Conservation (phyloP, 1,140 invertebrate species). For the Carcinoscorpius rotundicauda region DNA sequence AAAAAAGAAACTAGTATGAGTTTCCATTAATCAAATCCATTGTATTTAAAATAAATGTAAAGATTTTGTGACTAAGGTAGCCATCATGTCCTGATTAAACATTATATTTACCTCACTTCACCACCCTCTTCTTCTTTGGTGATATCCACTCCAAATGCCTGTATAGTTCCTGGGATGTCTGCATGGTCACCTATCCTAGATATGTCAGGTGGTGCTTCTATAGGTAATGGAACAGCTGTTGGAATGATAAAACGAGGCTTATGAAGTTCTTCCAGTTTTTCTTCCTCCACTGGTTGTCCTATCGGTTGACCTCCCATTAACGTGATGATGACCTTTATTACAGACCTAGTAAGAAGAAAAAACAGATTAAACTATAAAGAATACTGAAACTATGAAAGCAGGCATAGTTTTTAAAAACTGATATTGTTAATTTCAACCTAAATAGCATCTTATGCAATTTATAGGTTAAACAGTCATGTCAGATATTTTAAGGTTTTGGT, state of each 20-base stretch:
- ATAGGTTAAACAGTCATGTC: too few species aligned
- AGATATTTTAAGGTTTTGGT: too few species aligned
- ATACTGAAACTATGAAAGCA: too few species aligned
- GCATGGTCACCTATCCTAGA: not conserved
- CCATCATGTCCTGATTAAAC: too few species aligned
- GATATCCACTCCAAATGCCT: constrained; percentile 61
- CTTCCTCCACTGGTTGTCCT: constrained; percentile 14
- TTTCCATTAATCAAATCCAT: not conserved
- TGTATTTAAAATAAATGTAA: not conserved
- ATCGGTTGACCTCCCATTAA: constrained; percentile 47
- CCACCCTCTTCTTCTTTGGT: constrained; percentile 60
- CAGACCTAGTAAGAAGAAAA: constrained; percentile 19
- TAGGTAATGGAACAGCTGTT: constrained; percentile 7
- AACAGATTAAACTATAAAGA: too few species aligned
- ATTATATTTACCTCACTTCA: constrained; percentile 38
- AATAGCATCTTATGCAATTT: too few species aligned
- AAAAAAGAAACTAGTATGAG: too few species aligned
- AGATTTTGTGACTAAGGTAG: too few species aligned
- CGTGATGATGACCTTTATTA: constrained; percentile 44
- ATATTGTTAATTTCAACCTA: too few species aligned
- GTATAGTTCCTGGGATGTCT: constrained; percentile 28
- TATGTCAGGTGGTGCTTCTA: not conserved
- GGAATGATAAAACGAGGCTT: too few species aligned
- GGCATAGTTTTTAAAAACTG: too few species aligned
- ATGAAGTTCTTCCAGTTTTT: constrained; percentile 4